A percentile compares a stretch with the other conserved stretches of the same genome.
Conservation (phyloP, 2,113 vertebrate species). For the Festucalex cinctus region DNA sequence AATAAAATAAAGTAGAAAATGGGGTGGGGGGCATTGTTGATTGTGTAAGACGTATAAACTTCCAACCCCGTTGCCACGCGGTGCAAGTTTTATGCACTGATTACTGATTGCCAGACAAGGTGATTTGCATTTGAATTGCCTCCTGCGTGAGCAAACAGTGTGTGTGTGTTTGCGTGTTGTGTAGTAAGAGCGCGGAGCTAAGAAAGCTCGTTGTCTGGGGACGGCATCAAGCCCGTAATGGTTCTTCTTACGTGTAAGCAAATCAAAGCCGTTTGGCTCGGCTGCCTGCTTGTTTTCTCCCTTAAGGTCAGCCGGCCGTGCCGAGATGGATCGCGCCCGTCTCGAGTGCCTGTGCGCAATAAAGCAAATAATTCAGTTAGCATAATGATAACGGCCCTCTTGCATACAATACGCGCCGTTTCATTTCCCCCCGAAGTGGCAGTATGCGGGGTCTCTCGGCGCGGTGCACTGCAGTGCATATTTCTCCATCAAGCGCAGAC, state of each 20-base stretch:
- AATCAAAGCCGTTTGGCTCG: conserved; percentile 47
- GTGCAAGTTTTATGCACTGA: conserved; percentile 25
- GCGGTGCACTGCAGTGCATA: conserved; percentile 7
- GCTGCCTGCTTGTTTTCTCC: conserved; percentile 36
- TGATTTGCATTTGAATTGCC: conserved; percentile 54
- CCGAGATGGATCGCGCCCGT: conserved; percentile 50
- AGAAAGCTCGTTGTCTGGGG: conserved; percentile 38
- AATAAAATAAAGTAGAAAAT: neutral
- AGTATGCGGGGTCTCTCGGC: conserved; percentile 10
- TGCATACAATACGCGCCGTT: conserved; percentile 37
- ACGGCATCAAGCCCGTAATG: conserved; percentile 54
- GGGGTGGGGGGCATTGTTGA: neutral
- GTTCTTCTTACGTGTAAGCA: conserved; percentile 47
- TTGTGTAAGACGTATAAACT: neutral
- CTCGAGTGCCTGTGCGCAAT: conserved; percentile 50
- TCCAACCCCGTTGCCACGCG: neutral
- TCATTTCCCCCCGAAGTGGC: conserved; percentile 40
- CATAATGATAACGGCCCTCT: conserved; percentile 62
- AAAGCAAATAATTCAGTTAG: conserved; percentile 68
- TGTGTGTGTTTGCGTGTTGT: conserved; percentile 44
- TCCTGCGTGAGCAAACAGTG: conserved; percentile 35
- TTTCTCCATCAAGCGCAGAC: conserved; percentile 34
- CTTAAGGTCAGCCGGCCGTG: conserved; percentile 55
- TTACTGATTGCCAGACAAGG: conserved; percentile 30
- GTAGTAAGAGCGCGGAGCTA: conserved; percentile 26